Evolutionary conservation across 1,140 invertebrate species (phyloP).

Genomic region (Temnothorax longispinosus): DNA sequence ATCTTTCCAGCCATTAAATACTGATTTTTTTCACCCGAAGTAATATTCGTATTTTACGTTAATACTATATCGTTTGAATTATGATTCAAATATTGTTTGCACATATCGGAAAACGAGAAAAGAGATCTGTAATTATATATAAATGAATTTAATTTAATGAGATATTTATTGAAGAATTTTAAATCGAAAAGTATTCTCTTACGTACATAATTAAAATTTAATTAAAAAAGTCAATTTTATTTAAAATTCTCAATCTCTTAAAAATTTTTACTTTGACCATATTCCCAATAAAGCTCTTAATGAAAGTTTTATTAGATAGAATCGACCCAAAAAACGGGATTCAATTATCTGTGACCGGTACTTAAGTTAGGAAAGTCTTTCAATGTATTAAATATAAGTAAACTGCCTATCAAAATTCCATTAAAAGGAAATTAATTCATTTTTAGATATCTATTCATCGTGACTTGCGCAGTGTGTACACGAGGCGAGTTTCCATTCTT

Average conservation of each 20-base stretch:
- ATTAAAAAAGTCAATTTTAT: not conserved
- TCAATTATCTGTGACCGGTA: not conserved
- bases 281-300: not conserved
- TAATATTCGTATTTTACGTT: not conserved
- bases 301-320: not conserved
- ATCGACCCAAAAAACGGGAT: not conserved
- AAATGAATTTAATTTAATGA: not conserved
- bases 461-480: not conserved
- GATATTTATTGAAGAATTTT: not conserved
- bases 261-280: not conserved
- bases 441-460: not conserved
- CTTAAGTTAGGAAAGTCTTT: not conserved
- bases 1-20: not conserved
- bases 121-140: not conserved
- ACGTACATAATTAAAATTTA: not conserved
- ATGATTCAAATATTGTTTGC: not conserved
- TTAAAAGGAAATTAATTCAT: not conserved
- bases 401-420: not conserved
- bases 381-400: not conserved
- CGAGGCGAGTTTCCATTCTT: constrained; percentile 13
- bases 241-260: not conserved
- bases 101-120: not conserved
- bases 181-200: not conserved
- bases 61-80: not conserved
- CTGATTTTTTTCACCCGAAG: not conserved